These are phyloP conservation scores for Nerophis lumbriciformis DNA, from an alignment of 2,113 vertebrate species.

Conservation along the genomic window DNA sequence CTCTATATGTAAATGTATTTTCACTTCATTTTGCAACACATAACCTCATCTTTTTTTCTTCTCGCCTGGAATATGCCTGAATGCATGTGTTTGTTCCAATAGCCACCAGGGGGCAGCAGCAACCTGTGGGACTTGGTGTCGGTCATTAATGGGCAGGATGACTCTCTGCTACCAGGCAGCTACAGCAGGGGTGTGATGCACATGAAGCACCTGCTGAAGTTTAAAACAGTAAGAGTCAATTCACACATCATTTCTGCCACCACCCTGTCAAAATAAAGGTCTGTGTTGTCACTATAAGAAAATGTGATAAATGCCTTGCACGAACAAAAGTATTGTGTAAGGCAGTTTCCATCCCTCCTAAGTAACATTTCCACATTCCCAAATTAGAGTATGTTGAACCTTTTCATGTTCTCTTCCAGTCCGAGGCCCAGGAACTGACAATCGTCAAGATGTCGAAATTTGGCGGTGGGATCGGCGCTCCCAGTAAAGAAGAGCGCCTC, in stretches of 20 bases:
- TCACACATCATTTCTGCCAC: neutral
- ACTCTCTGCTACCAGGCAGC: slow-evolving; percentile 88
- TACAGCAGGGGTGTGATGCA: slow-evolving; percentile 95
- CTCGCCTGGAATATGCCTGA: too few relatives aligned
- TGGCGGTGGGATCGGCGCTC: slow-evolving; percentile 90
- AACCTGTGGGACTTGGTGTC: slow-evolving; percentile 95
- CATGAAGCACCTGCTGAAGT: slow-evolving; percentile 89
- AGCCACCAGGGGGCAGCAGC: slow-evolving; percentile 92
- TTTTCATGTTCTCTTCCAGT: slow-evolving; percentile 63
- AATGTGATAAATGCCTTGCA: neutral
- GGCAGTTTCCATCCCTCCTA: too few relatives aligned
- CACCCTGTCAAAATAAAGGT: neutral
- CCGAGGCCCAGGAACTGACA: slow-evolving; percentile 94
- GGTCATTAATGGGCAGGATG: slow-evolving; percentile 89
- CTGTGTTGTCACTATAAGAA: neutral
- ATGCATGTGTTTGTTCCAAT: neutral
- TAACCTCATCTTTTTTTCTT: too few relatives aligned
- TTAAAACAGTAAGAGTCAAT: slow-evolving; percentile 78
- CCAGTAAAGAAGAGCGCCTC: slow-evolving; percentile 91
- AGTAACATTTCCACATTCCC: too few relatives aligned
- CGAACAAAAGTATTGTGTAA: too few relatives aligned
- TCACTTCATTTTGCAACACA: too few relatives aligned
- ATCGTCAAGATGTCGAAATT: slow-evolving; percentile 98
- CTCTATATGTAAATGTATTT: too few relatives aligned
- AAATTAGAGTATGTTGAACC: too few relatives aligned